phyloP scores from a whole-genome alignment of 2,797 vertebrate genomes.

The Molossus molossus region DNA sequence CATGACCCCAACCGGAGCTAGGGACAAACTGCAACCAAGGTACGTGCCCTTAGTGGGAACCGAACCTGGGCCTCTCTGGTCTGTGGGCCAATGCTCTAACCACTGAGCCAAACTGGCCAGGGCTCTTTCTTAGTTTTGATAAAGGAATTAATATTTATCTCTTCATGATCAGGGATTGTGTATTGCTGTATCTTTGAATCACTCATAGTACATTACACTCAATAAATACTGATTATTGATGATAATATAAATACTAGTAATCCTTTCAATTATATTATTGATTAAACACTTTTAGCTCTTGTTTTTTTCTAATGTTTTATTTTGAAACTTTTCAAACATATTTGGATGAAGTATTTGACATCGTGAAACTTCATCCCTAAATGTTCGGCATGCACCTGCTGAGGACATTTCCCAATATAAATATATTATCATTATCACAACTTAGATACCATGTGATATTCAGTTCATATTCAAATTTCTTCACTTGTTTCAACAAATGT shows the following conservation, averaged over 20 bases:
- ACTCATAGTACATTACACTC: neutral
- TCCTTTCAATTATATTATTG: neutral
- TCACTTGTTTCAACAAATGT: neutral
- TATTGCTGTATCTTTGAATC: neutral
- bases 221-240: neutral
- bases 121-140: slow-evolving; percentile 15
- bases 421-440: neutral
- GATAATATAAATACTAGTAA: neutral
- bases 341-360: neutral
- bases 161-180: neutral
- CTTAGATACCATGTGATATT: neutral
- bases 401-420: neutral
- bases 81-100: no score
- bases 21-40: no score
- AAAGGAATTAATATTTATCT: slow-evolving; percentile 21
- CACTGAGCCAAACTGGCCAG: no score
- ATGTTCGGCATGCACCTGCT: neutral
- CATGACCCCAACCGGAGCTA: no score
- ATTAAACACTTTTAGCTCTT: slow-evolving; percentile 21
- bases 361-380: neutral
- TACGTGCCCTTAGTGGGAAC: no score
- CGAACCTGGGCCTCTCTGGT: no score
- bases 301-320: slow-evolving; percentile 23
- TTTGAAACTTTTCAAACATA: slow-evolving; percentile 28
- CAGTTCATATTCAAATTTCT: slow-evolving; percentile 13